Evolutionary conservation across 2,888 invertebrate species (phyloP).

Genomic region (Synanthedon vespiformis): DNA sequence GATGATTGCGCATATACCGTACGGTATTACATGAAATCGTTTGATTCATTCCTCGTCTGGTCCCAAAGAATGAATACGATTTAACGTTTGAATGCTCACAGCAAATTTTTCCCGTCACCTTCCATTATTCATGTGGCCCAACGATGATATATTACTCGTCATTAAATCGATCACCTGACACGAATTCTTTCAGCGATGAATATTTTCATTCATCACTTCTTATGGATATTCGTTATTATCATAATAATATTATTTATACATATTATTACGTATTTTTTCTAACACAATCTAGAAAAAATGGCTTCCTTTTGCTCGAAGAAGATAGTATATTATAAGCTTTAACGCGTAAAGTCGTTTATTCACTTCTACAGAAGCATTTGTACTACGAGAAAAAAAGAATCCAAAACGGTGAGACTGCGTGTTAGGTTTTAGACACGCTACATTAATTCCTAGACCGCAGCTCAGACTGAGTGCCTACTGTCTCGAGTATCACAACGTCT

Average conservation of each 20-base stretch:
- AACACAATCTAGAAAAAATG: too few relatives aligned
- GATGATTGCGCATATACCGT: too few relatives aligned
- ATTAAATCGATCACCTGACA: conserved; percentile 38
- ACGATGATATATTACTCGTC: conserved; percentile 41
- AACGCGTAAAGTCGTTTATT: too few relatives aligned
- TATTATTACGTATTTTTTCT: too few relatives aligned
- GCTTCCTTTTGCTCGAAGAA: too few relatives aligned
- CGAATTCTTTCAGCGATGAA: conserved; percentile 17
- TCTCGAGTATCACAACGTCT: conserved; percentile 35
- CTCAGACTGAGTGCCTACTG: conserved; percentile 46
- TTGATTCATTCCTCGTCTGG: neutral
- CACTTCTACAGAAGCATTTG: too few relatives aligned
- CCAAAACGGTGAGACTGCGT: conserved; percentile 35
- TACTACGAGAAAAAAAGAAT: conserved; percentile 27
- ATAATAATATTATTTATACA: neutral
- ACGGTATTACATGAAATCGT: too few relatives aligned
- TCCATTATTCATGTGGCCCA: conserved; percentile 41
- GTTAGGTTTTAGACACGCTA: conserved; percentile 50
- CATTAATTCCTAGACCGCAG: conserved; percentile 61
- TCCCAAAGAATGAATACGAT: conserved; percentile 9
- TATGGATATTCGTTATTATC: conserved; percentile 10
- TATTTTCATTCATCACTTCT: conserved; percentile 19
- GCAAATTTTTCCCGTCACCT: conserved; percentile 20
- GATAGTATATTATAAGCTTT: too few relatives aligned
- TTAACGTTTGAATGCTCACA: conserved; percentile 10